A percentile compares a stretch with the other conserved stretches of the same genome.
Conservation (phyloP, 2,888 invertebrate species). For the Nudaria mundana region DNA sequence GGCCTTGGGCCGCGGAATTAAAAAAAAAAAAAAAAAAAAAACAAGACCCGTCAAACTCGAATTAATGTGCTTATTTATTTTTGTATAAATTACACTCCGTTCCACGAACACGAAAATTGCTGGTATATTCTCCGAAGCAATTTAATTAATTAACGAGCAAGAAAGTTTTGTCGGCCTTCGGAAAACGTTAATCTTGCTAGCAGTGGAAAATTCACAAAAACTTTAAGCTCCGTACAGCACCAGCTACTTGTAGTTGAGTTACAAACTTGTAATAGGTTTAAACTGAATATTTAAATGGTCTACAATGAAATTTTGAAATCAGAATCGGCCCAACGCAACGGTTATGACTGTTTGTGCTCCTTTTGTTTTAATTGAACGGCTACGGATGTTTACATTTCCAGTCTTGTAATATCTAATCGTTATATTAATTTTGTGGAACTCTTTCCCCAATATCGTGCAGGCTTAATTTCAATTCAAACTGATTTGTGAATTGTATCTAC, state of each 20-base stretch:
- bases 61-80: constrained; percentile 12
- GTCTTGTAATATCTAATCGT: constrained; percentile 22
- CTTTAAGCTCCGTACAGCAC: constrained; percentile 49
- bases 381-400: constrained; percentile 21
- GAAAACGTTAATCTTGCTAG: constrained; percentile 51
- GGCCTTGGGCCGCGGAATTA: too few relatives aligned
- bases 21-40: constrained; percentile 1
- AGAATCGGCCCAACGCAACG: constrained; percentile 27
- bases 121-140: constrained; percentile 36
- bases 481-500: too few relatives aligned
- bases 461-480: too few relatives aligned
- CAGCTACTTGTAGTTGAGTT: constrained; percentile 41
- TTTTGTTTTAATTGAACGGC: constrained; percentile 33
- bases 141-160: constrained; percentile 61
- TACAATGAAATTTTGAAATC: constrained; percentile 35
- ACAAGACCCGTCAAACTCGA: constrained; percentile 10
- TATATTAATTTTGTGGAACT: constrained; percentile 27
- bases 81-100: constrained; percentile 15
- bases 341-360: constrained; percentile 32
- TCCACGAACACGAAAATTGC: constrained; percentile 27
- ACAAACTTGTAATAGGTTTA: constrained; percentile 66
- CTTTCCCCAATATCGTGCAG: constrained; percentile 1
- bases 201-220: constrained; percentile 72
- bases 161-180: constrained; percentile 49
- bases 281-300: constrained; percentile 56